Percentiles rank a stretch among this genome's conserved stretches.
Conservation (phyloP, 1,140 invertebrate genomes). For the Goniozus legneri region DNA sequence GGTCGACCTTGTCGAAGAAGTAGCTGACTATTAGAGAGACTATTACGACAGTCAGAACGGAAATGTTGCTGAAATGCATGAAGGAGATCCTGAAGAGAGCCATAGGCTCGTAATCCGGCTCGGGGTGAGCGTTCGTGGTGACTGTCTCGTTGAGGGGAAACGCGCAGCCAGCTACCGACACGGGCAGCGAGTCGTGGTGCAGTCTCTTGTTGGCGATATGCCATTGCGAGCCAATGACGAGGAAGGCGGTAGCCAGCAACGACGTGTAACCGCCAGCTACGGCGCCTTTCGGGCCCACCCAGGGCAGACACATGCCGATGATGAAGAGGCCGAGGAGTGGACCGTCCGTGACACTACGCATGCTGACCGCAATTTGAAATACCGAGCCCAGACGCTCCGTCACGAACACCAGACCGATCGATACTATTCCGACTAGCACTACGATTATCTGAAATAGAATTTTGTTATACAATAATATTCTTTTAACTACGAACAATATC, state of each 20-base stretch:
- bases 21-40: conserved; percentile 50
- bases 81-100: conserved; percentile 57
- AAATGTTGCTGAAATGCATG: conserved; percentile 60
- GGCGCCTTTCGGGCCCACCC: conserved; percentile 54
- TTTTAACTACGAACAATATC: no score
- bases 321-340: conserved; percentile 56
- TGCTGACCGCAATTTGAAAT: conserved; percentile 48
- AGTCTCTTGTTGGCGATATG: conserved; percentile 42
- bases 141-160: conserved; percentile 22
- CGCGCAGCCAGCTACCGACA: conserved; percentile 46
- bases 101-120: conserved; percentile 21
- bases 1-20: conserved; percentile 43
- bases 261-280: conserved; percentile 51
- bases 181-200: conserved; percentile 26
- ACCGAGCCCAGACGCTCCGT: conserved; percentile 43
- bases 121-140: background rate
- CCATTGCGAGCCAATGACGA: conserved; percentile 58
- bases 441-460: conserved; percentile 34
- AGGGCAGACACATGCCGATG: conserved; percentile 55
- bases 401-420: conserved; percentile 54
- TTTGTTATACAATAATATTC: conserved; percentile 3
- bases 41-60: conserved; percentile 43
- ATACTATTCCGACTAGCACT: conserved; percentile 46
- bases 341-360: conserved; percentile 54
- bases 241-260: conserved; percentile 55